Percentiles rank a stretch among this genome's conserved stretches.
phyloP scores from a whole-genome alignment of 2,113 vertebrate species.

The Edolisoma coerulescens region DNA sequence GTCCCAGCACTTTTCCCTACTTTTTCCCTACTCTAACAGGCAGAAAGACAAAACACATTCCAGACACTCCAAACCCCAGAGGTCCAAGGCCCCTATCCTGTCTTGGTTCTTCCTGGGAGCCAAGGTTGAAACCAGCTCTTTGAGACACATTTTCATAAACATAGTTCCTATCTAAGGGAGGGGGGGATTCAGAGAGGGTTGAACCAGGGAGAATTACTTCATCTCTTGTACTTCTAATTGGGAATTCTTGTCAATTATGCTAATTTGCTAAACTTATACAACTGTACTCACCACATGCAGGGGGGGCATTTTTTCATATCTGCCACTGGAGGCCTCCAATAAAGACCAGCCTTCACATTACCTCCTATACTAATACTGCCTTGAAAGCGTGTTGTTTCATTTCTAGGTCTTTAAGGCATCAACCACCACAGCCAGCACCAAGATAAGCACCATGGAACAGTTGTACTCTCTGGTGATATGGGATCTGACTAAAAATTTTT shows the following conservation, averaged over 20 bases:
- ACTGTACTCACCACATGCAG: background rate
- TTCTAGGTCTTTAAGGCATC: background rate
- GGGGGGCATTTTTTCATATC: background rate
- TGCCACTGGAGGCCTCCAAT: background rate
- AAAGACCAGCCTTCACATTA: background rate
- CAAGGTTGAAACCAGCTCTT: background rate
- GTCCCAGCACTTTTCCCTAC: background rate
- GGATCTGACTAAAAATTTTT: slow-evolving; percentile 62
- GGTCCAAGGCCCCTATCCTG: background rate
- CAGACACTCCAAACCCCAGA: background rate
- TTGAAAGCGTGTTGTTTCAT: background rate
- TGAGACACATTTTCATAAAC: background rate
- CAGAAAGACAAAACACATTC: background rate
- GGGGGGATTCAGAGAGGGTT: background rate
- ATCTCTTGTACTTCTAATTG: background rate
- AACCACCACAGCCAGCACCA: slow-evolving; percentile 52
- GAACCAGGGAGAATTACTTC: background rate
- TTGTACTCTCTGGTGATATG: slow-evolving; percentile 73
- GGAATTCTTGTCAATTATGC: background rate
- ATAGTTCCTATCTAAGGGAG: background rate
- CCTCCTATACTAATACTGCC: background rate
- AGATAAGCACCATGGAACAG: slow-evolving; percentile 74
- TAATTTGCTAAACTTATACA: background rate
- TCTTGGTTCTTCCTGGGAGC: background rate
- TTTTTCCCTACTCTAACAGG: background rate